phyloP scores from a whole-genome alignment of 2,113 vertebrate species.

The Sander lucioperca region DNA sequence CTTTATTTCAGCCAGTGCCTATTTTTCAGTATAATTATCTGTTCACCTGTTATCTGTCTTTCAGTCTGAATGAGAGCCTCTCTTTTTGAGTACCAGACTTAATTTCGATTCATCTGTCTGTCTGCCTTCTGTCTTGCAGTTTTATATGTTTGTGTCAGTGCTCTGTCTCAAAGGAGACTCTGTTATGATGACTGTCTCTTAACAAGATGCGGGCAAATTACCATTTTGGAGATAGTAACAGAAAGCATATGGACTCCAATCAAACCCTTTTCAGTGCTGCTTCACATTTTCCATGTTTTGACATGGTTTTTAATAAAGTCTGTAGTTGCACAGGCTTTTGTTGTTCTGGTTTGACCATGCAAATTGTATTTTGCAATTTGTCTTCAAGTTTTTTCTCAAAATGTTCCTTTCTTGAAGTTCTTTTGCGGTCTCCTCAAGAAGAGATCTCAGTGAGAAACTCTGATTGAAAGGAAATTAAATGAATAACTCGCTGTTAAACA shows the following conservation, averaged over 20 bases:
- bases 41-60: conserved; percentile 17
- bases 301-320: not conserved
- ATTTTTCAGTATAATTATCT: conserved; percentile 4
- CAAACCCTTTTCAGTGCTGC: conserved; percentile 13
- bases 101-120: not conserved
- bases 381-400: not conserved
- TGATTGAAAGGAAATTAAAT: not conserved
- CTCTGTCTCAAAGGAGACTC: conserved; percentile 3
- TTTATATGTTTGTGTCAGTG: not conserved
- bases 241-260: not conserved
- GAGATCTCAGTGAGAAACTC: not conserved
- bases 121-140: not conserved
- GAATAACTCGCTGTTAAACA: not conserved
- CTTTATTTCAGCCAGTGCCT: not conserved
- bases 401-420: not conserved
- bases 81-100: not conserved
- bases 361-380: not conserved
- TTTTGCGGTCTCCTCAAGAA: not conserved
- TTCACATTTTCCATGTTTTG: conserved; percentile 16
- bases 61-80: conserved; percentile 5
- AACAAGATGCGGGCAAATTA: not conserved
- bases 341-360: not conserved
- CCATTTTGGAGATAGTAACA: conserved; percentile 13
- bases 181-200: not conserved
- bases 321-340: not conserved